Evolutionary conservation across 1,140 invertebrate genomes (phyloP), one percentile per base, ranked within the genome.

Genomic region (Panulirus ornatus): DNA sequence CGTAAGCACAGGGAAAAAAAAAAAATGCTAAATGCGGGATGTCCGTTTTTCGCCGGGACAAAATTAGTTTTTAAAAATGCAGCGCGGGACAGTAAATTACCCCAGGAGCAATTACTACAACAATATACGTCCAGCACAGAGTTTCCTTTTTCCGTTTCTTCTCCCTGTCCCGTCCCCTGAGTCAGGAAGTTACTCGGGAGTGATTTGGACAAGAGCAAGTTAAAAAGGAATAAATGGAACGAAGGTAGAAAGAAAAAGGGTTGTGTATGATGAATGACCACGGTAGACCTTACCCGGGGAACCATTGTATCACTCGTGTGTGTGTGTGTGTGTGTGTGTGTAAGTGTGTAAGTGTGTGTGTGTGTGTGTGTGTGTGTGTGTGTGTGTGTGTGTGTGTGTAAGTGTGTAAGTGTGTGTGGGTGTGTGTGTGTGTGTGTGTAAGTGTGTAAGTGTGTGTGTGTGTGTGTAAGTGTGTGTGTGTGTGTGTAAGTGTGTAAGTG

Each of bases 351-450:
- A 14, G 34, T 76, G 34, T 76, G 34, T 76, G 34, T 76, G 34
- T 76, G 34, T 76, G 34, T 76, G 34, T 76, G 73, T 76, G 34
- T 76, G 34, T 76, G 34, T 76, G 34, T 76, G 34, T 76, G 34
- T 76, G 34, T 76, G 34, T 76, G 34, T 76, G 34, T 40, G 22
- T 76, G 22, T 76, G 34, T 76, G 34, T 76, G 34, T 76, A 40
- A 14, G 34, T 76, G 34, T 76, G 22, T 76, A 30, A 14, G 34
- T 76, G 34, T 76, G 22, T 76, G 38, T 76, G 34, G 8, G 34
- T 76, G 34, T 76, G 22, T 76, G 73, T 76, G 34, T 76, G 38
- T 76, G 22, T 76, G 34, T 76, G 73, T 76, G 22, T 76, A 40
- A 14, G 34, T 76, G 22, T 76, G 34, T 76, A 40, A 14, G 34